Percentiles rank a stretch among this genome's conserved stretches.
These are phyloP conservation scores for Patiria pectinifera DNA, from an alignment of 53 echinoderm and acorn worm species.

Conservation along the genomic window DNA sequence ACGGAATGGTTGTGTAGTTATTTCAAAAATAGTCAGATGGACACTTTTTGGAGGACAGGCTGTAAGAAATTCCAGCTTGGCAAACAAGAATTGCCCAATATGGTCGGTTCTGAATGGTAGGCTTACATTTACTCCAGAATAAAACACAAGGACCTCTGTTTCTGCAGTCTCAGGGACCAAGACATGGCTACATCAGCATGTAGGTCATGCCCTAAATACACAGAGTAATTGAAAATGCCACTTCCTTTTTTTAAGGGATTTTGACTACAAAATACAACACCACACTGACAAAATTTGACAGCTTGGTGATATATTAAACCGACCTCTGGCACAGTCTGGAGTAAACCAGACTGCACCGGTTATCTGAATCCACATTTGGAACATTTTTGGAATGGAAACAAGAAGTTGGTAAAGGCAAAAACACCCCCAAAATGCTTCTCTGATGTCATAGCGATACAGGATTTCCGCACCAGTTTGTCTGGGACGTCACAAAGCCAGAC, in stretches of 20 bases:
- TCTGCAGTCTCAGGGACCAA: no score
- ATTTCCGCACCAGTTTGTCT: neutral
- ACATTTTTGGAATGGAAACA: neutral
- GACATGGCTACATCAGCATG: no score
- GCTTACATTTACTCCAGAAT: no score
- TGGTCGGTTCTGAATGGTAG: no score
- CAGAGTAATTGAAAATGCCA: no score
- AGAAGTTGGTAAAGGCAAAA: neutral
- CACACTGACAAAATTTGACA: neutral
- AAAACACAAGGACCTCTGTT: no score
- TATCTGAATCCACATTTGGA: neutral
- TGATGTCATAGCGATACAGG: neutral
- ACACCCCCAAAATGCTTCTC: neutral
- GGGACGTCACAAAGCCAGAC: constrained; percentile 27
- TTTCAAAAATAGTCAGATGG: no score
- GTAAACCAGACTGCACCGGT: constrained; percentile 7
- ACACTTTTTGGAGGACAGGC: no score
- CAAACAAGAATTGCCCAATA: no score
- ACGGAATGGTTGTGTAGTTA: no score
- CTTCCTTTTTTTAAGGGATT: neutral
- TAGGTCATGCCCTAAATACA: no score
- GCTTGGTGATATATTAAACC: neutral
- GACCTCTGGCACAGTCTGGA: constrained; percentile 13
- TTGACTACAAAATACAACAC: neutral
- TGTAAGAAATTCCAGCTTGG: no score